These are phyloP conservation scores for Hirtodrosophila histrioides DNA, from an alignment of 2,888 invertebrate species.

Conservation along the genomic window DNA sequence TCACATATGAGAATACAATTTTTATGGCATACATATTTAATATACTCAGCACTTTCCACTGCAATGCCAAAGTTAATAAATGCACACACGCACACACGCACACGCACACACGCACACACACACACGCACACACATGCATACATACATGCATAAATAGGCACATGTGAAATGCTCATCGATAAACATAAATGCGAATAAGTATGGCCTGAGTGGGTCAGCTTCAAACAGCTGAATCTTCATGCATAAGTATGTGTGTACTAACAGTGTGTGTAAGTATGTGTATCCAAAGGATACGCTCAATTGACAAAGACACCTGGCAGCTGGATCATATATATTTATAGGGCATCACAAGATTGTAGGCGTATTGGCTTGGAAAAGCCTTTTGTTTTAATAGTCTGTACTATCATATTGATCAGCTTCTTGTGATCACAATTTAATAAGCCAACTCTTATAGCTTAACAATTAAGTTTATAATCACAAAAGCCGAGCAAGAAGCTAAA, in stretches of 20 bases:
- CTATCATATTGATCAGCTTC: too few relatives aligned
- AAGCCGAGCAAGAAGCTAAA: too few relatives aligned
- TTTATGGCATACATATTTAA: constrained; percentile 73
- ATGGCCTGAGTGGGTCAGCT: constrained; percentile 47
- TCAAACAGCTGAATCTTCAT: constrained; percentile 22
- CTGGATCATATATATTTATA: not conserved
- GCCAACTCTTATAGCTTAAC: too few relatives aligned
- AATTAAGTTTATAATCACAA: too few relatives aligned
- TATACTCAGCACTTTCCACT: constrained; percentile 49
- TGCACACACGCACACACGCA: constrained; percentile 22
- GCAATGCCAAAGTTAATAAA: constrained; percentile 44
- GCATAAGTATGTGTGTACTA: not conserved
- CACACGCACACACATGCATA: constrained; percentile 2
- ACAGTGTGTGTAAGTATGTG: too few relatives aligned
- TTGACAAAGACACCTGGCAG: constrained; percentile 24
- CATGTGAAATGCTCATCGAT: constrained; percentile 49
- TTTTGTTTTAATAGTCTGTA: too few relatives aligned
- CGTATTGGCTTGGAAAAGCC: too few relatives aligned
- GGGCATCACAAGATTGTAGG: too few relatives aligned
- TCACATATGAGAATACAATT: constrained; percentile 67
- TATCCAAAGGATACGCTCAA: constrained; percentile 6
- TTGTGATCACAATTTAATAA: too few relatives aligned
- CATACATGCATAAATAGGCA: not conserved
- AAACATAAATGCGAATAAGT: constrained; percentile 45
- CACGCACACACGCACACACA: not conserved